Evolutionary conservation across 2,888 invertebrate genomes (phyloP).

Genomic region (Chrysina gloriosa): DNA sequence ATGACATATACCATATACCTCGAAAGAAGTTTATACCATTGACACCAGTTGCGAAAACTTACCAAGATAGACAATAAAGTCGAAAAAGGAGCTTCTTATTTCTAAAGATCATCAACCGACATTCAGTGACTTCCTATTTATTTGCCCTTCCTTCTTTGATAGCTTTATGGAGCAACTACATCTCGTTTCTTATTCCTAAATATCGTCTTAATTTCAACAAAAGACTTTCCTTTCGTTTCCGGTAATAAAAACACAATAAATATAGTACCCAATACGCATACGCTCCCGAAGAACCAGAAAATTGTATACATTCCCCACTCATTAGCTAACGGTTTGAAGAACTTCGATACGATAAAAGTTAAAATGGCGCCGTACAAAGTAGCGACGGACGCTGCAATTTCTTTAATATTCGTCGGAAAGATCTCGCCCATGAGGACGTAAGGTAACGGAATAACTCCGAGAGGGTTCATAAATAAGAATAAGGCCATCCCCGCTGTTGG

Average conservation of each 20-base stretch:
- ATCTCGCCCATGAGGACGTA: slow-evolving; percentile 74
- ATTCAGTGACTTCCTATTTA: no score
- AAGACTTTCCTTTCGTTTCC: slow-evolving; percentile 73
- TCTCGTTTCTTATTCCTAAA: slow-evolving; percentile 62
- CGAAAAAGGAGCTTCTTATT: no score
- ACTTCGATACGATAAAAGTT: slow-evolving; percentile 71
- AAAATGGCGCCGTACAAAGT: slow-evolving; percentile 70
- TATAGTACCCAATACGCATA: slow-evolving; percentile 69
- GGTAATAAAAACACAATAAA: slow-evolving; percentile 71
- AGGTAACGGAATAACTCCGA: slow-evolving; percentile 72
- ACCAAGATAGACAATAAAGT: no score
- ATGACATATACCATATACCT: no score
- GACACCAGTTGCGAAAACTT: no score
- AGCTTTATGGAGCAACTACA: not conserved
- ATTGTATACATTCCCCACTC: slow-evolving; percentile 69
- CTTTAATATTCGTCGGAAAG: slow-evolving; percentile 74
- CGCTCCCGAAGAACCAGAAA: slow-evolving; percentile 70
- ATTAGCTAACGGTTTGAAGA: slow-evolving; percentile 70
- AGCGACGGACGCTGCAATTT: slow-evolving; percentile 70
- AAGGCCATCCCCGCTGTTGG: slow-evolving; percentile 69
- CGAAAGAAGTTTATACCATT: no score
- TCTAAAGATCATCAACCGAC: no score
- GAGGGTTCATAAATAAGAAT: slow-evolving; percentile 71
- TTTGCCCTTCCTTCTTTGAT: no score
- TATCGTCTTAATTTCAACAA: slow-evolving; percentile 71